Conservation (phyloP, 2,797 vertebrate species). For the Gymnoscopelus braueri region DNA sequence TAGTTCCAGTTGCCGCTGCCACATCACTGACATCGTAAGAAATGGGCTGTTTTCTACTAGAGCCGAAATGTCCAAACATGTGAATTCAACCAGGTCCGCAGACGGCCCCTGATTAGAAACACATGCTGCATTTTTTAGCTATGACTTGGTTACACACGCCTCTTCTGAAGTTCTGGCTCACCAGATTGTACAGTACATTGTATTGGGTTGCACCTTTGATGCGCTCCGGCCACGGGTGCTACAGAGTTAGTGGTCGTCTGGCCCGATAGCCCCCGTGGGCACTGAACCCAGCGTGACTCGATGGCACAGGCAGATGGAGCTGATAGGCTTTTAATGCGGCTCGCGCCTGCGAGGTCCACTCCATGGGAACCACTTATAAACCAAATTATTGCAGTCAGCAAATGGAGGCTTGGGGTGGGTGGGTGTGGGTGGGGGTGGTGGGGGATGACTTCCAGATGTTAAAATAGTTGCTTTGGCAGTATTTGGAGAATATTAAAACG, state of each 20-base stretch:
- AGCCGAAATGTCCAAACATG: conserved; percentile 72
- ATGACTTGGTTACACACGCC: conserved; percentile 80
- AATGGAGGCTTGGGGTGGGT: conserved; percentile 48
- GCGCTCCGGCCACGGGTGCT: background rate
- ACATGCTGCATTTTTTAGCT: conserved; percentile 83
- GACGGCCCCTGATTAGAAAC: conserved; percentile 76
- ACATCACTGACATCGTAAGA: conserved; percentile 71
- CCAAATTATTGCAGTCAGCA: conserved; percentile 75
- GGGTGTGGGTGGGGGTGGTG: background rate
- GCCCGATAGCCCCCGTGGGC: conserved; percentile 2
- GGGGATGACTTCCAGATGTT: conserved; percentile 91
- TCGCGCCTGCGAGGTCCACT: conserved; percentile 45
- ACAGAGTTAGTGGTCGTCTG: conserved; percentile 8
- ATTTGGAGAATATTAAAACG: conserved; percentile 77
- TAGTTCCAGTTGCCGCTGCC: conserved; percentile 73
- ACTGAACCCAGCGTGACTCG: conserved; percentile 24
- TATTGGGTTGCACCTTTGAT: conserved; percentile 23
- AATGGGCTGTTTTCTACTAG: conserved; percentile 70
- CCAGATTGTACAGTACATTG: conserved; percentile 18
- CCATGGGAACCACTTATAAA: conserved; percentile 79
- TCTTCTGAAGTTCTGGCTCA: conserved; percentile 48
- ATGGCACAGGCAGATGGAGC: conserved; percentile 34
- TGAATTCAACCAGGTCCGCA: conserved; percentile 73
- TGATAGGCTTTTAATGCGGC: conserved; percentile 52
- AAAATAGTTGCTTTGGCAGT: conserved; percentile 83